Base-by-base conservation (phyloP, 2,888 invertebrate genomes). In the Eupithecia inturbata region DNA sequence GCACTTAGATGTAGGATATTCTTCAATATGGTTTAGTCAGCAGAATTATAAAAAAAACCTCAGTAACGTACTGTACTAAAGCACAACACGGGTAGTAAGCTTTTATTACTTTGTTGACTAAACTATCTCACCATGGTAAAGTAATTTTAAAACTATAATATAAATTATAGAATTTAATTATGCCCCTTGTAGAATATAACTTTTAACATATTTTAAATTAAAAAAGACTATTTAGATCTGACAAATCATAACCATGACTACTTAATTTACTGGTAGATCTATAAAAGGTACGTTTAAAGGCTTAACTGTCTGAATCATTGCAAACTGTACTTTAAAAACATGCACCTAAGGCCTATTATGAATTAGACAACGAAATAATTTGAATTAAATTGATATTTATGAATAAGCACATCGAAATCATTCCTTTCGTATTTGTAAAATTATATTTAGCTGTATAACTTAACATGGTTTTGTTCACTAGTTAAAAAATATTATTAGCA, bases 381-480 rank as follows among this genome's bases (percentile, higher is more conserved):
- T 53, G 16, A 62, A 71, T 60, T 69, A 53, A 72, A 77, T 74
- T 75, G 73, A 33, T 70, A 74, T 70, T 69, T 69, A 69, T 73
- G 74, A 80, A 78, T 63, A 14, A 67, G 70, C 73, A 88, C 90
- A 91, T 90, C 90, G 91, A 91, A 88, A 75, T 81, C 86, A 89
- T 89, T 90, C 87, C 88, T 49, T 53, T 69, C 81, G 73, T 77
- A 73, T 14, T n/a, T 16, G 31, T 62, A 62, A 62, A 33, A 36
- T 49, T 74, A 69, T 39, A 63, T 68, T 33, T 60, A 69, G 49
- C 72, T 67, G 63, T 53, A 60, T 73, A 33, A 66, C 64, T 26
- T 36, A 63, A 31, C 45, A 41, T 64, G 22, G n/a, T n/a, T 33
- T 36, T 64, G 63, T n/a, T 36, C n/a, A 33, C 12, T n/a, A 22